A percentile compares a stretch with the other conserved stretches of the same genome.
phyloP scores from a whole-genome alignment of 2,888 invertebrate genomes.

The Mechanitis messenoides region DNA sequence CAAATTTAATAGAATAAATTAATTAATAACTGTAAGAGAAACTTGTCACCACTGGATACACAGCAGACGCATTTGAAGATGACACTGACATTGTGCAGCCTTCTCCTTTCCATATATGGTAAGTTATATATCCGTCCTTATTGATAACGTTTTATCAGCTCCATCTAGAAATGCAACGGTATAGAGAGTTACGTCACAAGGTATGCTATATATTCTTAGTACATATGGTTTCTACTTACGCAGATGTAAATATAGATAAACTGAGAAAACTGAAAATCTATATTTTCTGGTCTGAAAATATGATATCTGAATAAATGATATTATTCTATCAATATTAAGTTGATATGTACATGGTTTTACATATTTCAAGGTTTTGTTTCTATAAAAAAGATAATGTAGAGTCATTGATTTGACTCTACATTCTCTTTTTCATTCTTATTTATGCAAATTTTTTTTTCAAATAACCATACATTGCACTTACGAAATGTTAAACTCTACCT shows the following conservation, averaged over 20 bases:
- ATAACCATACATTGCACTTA: too few species aligned
- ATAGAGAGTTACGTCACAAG: slow-evolving; percentile 59
- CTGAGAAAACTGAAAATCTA: slow-evolving; percentile 19
- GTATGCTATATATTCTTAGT: slow-evolving; percentile 36
- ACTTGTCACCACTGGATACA: slow-evolving; percentile 62
- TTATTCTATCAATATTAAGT: too few species aligned
- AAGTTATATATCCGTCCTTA: slow-evolving; percentile 56
- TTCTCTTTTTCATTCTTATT: too few species aligned
- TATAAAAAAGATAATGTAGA: neutral
- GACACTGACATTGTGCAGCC: slow-evolving; percentile 59
- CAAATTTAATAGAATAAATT: neutral
- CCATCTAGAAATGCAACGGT: slow-evolving; percentile 58
- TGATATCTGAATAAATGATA: slow-evolving; percentile 3
- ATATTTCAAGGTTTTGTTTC: neutral
- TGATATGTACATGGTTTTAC: too few species aligned
- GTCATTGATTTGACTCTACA: too few species aligned
- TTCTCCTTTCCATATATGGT: slow-evolving; percentile 66
- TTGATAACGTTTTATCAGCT: slow-evolving; percentile 49
- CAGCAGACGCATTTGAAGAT: slow-evolving; percentile 62
- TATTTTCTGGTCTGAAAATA: slow-evolving; percentile 2
- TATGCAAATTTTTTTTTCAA: too few species aligned
- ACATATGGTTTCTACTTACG: slow-evolving; percentile 34
- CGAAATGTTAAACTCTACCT: too few species aligned
- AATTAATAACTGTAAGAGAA: slow-evolving; percentile 31
- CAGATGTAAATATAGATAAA: slow-evolving; percentile 38